Conservation (phyloP, 2,113 vertebrate species). For the Eleginops maclovinus region DNA sequence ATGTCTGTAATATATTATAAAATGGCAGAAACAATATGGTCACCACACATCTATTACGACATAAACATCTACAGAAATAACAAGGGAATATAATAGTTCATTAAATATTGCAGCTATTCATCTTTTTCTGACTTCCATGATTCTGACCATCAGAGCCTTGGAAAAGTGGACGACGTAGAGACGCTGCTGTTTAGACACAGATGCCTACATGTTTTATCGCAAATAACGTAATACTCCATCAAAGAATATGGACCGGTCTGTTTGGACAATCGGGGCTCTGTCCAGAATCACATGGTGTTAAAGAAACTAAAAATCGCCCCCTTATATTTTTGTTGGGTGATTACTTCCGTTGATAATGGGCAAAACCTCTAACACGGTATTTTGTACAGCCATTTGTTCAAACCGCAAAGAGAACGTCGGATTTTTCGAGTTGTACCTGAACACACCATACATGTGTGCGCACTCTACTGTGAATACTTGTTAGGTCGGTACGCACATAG, state of each 20-base stretch:
- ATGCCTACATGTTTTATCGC: conserved; percentile 15
- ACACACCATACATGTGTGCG: conserved; percentile 34
- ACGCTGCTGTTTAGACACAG: not conserved
- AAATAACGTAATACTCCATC: not conserved
- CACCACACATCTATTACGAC: not conserved
- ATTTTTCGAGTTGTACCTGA: conserved; percentile 13
- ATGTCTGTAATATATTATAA: not conserved
- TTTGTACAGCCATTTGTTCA: not conserved
- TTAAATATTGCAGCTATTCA: not conserved
- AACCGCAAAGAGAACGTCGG: fast-evolving
- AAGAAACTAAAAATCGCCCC: not conserved
- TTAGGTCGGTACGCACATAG: conserved; percentile 16
- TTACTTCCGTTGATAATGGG: not conserved
- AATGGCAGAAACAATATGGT: not conserved
- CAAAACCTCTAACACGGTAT: not conserved
- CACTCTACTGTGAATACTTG: not conserved
- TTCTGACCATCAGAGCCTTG: not conserved
- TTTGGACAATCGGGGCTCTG: not conserved
- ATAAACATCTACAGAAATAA: not conserved
- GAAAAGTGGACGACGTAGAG: not conserved
- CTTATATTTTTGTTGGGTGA: not conserved
- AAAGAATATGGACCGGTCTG: not conserved
- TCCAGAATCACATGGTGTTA: not conserved
- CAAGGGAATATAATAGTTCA: not conserved
- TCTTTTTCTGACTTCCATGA: not conserved